Evolutionary conservation across 2,888 invertebrate genomes (phyloP).

Genomic region (Pheosia gnoma): DNA sequence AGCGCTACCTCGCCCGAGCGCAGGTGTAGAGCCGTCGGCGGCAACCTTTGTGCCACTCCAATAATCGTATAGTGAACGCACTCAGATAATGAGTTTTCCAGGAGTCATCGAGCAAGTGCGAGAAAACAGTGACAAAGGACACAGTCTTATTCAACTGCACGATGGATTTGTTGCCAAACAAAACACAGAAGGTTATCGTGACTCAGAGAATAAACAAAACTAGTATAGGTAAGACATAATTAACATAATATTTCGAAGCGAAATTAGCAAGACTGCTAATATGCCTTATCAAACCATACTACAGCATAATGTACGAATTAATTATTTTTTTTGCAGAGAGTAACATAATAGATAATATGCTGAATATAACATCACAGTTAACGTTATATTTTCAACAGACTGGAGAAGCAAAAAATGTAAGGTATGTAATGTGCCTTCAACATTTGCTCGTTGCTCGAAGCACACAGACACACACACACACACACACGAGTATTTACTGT

Average conservation of each 20-base stretch:
- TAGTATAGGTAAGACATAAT: slow-evolving; percentile 15
- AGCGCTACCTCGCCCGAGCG: no score
- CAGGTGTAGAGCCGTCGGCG: no score
- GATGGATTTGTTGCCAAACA: slow-evolving; percentile 39
- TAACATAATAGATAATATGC: slow-evolving; percentile 11
- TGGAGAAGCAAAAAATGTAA: slow-evolving; percentile 12
- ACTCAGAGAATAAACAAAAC: slow-evolving; percentile 15
- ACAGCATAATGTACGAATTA: no score
- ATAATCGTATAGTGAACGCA: no score
- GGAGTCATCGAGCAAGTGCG: slow-evolving; percentile 25
- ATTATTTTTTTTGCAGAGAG: slow-evolving; percentile 27
- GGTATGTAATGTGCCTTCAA: slow-evolving; percentile 27
- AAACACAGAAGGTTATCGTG: slow-evolving; percentile 33
- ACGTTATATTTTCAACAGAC: slow-evolving; percentile 25
- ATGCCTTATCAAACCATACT: no score
- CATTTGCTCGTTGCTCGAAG: no score
- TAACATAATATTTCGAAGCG: no score
- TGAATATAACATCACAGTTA: slow-evolving; percentile 22
- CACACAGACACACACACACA: no score
- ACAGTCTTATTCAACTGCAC: slow-evolving; percentile 30
- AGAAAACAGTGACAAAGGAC: neutral
- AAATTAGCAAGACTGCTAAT: no score
- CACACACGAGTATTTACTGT: no score
- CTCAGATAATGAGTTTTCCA: slow-evolving; percentile 12
- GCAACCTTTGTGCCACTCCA: no score